Percentiles rank a stretch among this genome's conserved stretches.
Evolutionary conservation across 2,888 invertebrate species (phyloP).

Genomic region (Noctua comes): DNA sequence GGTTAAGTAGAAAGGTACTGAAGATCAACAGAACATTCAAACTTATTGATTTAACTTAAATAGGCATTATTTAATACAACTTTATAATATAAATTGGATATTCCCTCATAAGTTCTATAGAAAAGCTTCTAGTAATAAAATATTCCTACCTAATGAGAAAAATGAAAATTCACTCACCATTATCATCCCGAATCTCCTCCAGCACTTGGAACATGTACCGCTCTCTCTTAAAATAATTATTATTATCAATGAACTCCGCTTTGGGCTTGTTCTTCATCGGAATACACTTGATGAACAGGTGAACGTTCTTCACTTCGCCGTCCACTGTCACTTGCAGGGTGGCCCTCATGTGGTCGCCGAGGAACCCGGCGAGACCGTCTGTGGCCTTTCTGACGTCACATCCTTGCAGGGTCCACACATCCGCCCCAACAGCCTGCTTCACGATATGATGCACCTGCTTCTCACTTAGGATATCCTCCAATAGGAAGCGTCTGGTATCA

Average conservation of each 20-base stretch:
- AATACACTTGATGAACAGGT: constrained; percentile 81
- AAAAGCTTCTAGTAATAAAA: not conserved
- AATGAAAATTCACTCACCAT: constrained; percentile 62
- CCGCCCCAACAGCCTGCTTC: constrained; percentile 59
- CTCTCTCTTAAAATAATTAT: constrained; percentile 79
- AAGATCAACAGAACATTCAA: not conserved
- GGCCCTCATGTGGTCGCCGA: constrained; percentile 81
- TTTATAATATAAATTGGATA: not conserved
- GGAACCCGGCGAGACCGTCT: constrained; percentile 80
- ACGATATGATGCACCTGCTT: constrained; percentile 73
- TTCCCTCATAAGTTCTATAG: not conserved
- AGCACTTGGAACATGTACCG: constrained; percentile 77
- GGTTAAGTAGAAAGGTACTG: not conserved
- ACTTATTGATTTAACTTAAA: not conserved
- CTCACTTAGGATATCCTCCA: constrained; percentile 72
- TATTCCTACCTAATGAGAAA: not conserved
- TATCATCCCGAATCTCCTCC: constrained; percentile 72
- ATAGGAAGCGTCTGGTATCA: constrained; percentile 41
- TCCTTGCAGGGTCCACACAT: constrained; percentile 63
- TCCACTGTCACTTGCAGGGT: constrained; percentile 68
- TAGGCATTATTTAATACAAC: not conserved
- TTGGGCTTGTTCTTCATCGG: constrained; percentile 79
- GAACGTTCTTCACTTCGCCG: constrained; percentile 64
- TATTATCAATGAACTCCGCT: constrained; percentile 76
- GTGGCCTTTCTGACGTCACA: constrained; percentile 72